Conservation (phyloP, 1,140 invertebrate species). For the Drosophila watanabei region DNA sequence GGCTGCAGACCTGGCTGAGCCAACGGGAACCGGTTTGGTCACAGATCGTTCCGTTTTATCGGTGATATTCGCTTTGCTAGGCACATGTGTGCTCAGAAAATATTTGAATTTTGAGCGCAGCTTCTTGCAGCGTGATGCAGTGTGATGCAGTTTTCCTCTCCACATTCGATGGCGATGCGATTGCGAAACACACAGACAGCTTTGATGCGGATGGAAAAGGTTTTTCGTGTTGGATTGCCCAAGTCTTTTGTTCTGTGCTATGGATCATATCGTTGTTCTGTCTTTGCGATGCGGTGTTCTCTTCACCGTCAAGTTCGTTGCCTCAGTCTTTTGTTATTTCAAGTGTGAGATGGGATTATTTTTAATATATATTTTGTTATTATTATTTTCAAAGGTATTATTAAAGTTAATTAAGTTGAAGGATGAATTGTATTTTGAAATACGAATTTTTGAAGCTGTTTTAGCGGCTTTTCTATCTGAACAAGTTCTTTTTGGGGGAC, state of each 20-base stretch:
- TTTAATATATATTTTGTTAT: neutral
- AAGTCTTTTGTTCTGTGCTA: conserved; percentile 55
- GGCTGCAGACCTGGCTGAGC: conserved; percentile 15
- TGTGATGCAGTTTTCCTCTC: conserved; percentile 51
- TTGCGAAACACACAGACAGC: conserved; percentile 60
- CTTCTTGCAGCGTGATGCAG: conserved; percentile 39
- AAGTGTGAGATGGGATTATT: neutral
- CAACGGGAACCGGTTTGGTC: conserved; percentile 61
- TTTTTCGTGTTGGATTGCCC: conserved; percentile 26
- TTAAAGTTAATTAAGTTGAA: neutral
- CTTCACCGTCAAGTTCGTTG: conserved; percentile 65
- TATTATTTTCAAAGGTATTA: neutral
- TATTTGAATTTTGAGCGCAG: conserved; percentile 69
- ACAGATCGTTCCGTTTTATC: conserved; percentile 41
- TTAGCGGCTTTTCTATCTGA: neutral
- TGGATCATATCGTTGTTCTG: conserved; percentile 7
- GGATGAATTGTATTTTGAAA: neutral
- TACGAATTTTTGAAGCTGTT: neutral
- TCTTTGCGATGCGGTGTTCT: conserved; percentile 15
- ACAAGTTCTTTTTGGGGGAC: neutral
- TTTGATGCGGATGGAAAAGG: conserved; percentile 42
- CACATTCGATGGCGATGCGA: conserved; percentile 24
- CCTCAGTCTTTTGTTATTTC: conserved; percentile 69
- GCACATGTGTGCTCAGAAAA: conserved; percentile 39
- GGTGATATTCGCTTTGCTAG: conserved; percentile 58